Conservation (phyloP, 2,797 vertebrate genomes). For the Oryzias sinensis region DNA sequence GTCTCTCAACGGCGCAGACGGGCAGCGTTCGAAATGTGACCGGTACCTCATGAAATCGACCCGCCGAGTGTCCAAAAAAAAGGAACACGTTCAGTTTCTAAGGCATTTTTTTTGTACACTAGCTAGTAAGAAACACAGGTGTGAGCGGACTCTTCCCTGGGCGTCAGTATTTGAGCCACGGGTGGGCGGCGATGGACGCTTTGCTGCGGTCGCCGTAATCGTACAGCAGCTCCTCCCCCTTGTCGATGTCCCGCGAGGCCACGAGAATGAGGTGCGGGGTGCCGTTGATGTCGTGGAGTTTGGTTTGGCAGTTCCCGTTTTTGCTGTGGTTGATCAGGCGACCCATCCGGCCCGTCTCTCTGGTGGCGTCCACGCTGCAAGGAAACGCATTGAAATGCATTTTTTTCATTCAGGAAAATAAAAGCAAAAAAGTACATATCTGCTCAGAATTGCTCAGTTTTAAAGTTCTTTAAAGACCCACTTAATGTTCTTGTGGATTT, state of each 20-base stretch:
- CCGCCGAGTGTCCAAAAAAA: slow-evolving; percentile 14
- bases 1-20: slow-evolving; percentile 53
- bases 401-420: no score
- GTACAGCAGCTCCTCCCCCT: slow-evolving; percentile 93
- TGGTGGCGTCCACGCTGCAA: slow-evolving; percentile 92
- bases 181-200: slow-evolving; percentile 92
- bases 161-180: slow-evolving; percentile 90
- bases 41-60: slow-evolving; percentile 9
- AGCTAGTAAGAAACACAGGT: slow-evolving; percentile 50
- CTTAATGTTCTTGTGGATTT: no score
- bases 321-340: slow-evolving; percentile 97
- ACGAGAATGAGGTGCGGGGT: slow-evolving; percentile 95
- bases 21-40: slow-evolving; percentile 49
- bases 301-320: slow-evolving; percentile 95
- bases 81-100: slow-evolving; percentile 71
- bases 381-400: no score
- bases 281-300: slow-evolving; percentile 90
- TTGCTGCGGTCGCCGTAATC: slow-evolving; percentile 96
- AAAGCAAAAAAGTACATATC: no score
- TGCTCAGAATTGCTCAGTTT: no score
- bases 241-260: slow-evolving; percentile 88
- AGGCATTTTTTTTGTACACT: slow-evolving; percentile 70
- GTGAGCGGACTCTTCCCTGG: slow-evolving; percentile 51
- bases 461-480: no score
- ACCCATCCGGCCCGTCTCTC: slow-evolving; percentile 87